phyloP scores from a whole-genome alignment of 1,140 invertebrate species.

The Planococcus citri region DNA sequence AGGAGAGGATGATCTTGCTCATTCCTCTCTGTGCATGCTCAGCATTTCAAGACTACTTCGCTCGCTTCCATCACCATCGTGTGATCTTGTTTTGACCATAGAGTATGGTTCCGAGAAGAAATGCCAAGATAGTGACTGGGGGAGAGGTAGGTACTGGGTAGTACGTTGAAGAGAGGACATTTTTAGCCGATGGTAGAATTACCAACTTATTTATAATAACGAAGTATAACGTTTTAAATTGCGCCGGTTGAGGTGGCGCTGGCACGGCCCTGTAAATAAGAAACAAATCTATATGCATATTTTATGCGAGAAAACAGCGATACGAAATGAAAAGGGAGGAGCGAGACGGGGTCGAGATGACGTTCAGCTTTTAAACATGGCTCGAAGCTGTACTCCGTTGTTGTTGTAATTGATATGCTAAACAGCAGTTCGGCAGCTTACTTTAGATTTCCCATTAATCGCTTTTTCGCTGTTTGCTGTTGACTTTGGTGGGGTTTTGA shows the following conservation, averaged over 20 bases:
- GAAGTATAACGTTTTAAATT: neutral
- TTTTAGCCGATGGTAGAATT: too few relatives aligned
- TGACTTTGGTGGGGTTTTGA: too few relatives aligned
- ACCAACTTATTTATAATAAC: neutral
- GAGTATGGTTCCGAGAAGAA: too few relatives aligned
- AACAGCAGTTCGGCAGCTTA: neutral
- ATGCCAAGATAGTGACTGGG: too few relatives aligned
- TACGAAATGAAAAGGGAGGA: neutral
- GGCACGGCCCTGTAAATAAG: too few relatives aligned
- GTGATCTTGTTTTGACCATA: too few relatives aligned
- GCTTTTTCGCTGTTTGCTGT: neutral
- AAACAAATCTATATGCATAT: constrained; percentile 3
- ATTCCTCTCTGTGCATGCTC: too few relatives aligned
- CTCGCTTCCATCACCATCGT: too few relatives aligned
- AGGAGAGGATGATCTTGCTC: neutral
- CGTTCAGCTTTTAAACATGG: neutral
- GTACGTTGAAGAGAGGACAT: too few relatives aligned
- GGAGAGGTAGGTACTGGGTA: too few relatives aligned
- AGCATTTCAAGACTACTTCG: too few relatives aligned
- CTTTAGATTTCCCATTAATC: neutral
- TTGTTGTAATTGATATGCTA: neutral
- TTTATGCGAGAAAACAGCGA: neutral
- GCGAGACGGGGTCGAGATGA: neutral
- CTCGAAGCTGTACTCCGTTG: neutral
- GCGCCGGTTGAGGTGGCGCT: neutral